These are phyloP conservation scores for Saxicola maurus DNA, from an alignment of 2,797 vertebrate species.

Conservation along the genomic window DNA sequence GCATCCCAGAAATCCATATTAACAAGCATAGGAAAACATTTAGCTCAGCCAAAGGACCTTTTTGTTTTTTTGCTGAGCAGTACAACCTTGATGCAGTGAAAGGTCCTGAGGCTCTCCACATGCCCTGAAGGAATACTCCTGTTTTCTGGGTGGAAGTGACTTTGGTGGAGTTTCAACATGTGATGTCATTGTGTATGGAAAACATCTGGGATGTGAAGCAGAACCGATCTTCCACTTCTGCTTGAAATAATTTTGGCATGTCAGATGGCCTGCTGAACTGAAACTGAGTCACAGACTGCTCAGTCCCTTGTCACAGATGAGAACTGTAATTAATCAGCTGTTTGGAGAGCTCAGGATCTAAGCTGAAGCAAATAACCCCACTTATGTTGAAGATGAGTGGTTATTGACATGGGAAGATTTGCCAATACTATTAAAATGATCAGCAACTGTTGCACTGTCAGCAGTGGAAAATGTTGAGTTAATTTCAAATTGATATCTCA, in stretches of 20 bases:
- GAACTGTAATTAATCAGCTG: background rate
- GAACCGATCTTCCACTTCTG: background rate
- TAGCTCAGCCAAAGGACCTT: background rate
- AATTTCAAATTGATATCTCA: background rate
- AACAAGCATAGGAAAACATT: background rate
- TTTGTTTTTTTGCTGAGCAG: background rate
- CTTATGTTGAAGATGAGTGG: background rate
- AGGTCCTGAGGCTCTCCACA: background rate
- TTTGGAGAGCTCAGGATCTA: background rate
- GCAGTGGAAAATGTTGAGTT: background rate
- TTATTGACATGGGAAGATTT: background rate
- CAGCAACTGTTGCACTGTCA: background rate
- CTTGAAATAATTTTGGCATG: background rate
- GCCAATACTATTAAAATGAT: background rate
- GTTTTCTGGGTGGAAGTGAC: background rate
- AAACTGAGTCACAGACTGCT: background rate
- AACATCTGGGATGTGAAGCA: background rate
- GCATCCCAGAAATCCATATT: background rate
- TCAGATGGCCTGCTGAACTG: background rate
- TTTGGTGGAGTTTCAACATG: background rate
- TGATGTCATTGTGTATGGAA: background rate
- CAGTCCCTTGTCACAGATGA: background rate
- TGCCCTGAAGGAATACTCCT: background rate
- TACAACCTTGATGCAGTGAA: fast-evolving
- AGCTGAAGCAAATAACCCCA: background rate